These are phyloP conservation scores for Saccopteryx leptura DNA, from an alignment of 2,113 vertebrate genomes.

Conservation along the genomic window DNA sequence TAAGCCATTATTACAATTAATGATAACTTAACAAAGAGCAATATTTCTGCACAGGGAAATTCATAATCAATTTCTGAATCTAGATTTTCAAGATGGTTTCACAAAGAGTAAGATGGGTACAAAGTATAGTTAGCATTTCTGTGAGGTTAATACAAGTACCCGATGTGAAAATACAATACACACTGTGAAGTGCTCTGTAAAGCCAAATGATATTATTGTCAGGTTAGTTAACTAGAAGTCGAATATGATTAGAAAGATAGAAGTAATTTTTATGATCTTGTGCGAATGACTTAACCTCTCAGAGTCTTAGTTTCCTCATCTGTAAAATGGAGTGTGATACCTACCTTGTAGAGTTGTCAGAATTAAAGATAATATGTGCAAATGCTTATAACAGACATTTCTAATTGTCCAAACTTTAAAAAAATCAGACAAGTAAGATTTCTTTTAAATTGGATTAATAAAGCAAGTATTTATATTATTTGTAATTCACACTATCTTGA, in stretches of 20 bases:
- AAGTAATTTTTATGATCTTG: background rate
- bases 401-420: constrained; percentile 18
- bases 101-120: background rate
- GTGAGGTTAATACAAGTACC: background rate
- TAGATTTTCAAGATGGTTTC: background rate
- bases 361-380: constrained; percentile 18
- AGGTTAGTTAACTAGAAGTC: constrained; percentile 6
- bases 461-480: background rate
- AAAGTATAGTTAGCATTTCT: background rate
- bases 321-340: background rate
- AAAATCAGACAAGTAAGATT: background rate
- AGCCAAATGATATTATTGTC: background rate
- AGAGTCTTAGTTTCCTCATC: background rate
- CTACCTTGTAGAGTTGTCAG: background rate
- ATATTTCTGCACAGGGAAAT: background rate
- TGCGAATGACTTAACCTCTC: background rate
- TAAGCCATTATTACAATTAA: constrained; percentile 33
- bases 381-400: background rate
- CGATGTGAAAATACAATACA: background rate
- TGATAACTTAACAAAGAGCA: background rate
- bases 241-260: background rate
- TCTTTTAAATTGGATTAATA: constrained; percentile 17
- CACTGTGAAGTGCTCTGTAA: background rate
- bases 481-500: constrained; percentile 21
- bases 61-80: background rate